Conservation (phyloP, 1,140 invertebrate genomes). For the Pseudomyrmex pallidus region DNA sequence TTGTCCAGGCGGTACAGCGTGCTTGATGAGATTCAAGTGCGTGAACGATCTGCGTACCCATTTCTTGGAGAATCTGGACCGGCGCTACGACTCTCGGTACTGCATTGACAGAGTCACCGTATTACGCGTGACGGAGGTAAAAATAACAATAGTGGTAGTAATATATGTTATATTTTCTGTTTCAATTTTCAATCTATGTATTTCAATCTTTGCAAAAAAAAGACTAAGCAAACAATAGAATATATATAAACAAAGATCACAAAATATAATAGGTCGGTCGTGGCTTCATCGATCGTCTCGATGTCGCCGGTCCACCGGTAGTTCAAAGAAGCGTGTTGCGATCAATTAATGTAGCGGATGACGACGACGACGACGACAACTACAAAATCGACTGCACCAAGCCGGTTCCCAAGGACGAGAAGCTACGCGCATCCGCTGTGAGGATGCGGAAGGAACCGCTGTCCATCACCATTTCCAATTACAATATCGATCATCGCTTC, state of each 20-base stretch:
- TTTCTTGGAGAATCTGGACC: constrained; percentile 71
- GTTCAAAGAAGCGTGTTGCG: constrained; percentile 65
- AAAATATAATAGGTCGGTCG: constrained; percentile 27
- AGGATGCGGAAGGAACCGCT: constrained; percentile 73
- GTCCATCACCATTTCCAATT: constrained; percentile 78
- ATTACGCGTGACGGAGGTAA: constrained; percentile 53
- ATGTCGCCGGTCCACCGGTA: neutral
- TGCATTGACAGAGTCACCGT: constrained; percentile 76
- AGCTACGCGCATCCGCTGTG: neutral
- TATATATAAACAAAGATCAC: neutral
- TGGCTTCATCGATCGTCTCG: constrained; percentile 35
- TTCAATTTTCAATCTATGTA: neutral
- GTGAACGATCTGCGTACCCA: constrained; percentile 69
- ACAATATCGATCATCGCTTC: constrained; percentile 72
- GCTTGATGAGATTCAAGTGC: constrained; percentile 73
- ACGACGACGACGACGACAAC: constrained; percentile 69
- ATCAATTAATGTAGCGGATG: constrained; percentile 64
- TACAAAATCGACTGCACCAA: constrained; percentile 71
- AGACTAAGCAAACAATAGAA: too few relatives aligned
- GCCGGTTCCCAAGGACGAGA: constrained; percentile 59
- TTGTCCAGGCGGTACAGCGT: constrained; percentile 62
- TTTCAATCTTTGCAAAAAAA: too few relatives aligned
- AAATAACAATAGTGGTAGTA: neutral
- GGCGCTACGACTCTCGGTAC: constrained; percentile 72
- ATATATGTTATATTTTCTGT: constrained; percentile 15